A percentile compares a stretch with the other conserved stretches of the same genome.
phyloP scores from a whole-genome alignment of 2,113 vertebrate genomes.

The Monopterus albus region DNA sequence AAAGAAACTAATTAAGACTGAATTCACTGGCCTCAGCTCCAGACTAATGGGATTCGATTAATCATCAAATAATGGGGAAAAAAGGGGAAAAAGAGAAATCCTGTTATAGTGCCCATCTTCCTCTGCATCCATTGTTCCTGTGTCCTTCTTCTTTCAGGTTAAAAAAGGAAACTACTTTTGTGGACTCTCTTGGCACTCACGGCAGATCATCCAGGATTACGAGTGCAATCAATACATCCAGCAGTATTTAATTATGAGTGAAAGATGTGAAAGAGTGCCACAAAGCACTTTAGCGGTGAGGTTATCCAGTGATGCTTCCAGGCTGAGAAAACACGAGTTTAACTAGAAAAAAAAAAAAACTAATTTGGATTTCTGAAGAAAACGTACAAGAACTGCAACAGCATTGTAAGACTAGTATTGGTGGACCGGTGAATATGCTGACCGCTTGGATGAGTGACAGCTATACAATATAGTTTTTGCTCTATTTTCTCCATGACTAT shows the following conservation, averaged over 20 bases:
- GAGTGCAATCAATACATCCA: conserved; percentile 54
- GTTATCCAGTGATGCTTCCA: conserved; percentile 16
- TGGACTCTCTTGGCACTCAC: neutral
- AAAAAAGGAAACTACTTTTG: conserved; percentile 38
- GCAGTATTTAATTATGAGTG: conserved; percentile 46
- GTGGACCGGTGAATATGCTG: too few relatives aligned
- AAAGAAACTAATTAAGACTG: conserved; percentile 79
- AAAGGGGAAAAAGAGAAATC: conserved; percentile 44
- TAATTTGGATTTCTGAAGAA: neutral
- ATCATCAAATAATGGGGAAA: conserved; percentile 69
- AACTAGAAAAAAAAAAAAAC: neutral
- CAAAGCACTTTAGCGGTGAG: conserved; percentile 15
- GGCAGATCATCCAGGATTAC: too few relatives aligned
- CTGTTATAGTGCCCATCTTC: conserved; percentile 31
- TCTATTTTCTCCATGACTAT: too few relatives aligned
- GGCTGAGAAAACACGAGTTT: conserved; percentile 23
- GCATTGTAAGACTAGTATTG: too few relatives aligned
- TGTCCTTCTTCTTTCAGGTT: conserved; percentile 39
- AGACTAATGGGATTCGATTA: conserved; percentile 80
- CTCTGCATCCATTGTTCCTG: conserved; percentile 30
- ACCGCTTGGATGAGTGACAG: neutral
- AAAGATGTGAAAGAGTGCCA: conserved; percentile 31
- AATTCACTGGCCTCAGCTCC: conserved; percentile 68
- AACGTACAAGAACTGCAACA: neutral
- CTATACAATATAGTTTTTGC: too few relatives aligned